Percentiles rank a stretch among this genome's conserved stretches.
phyloP scores from a whole-genome alignment of 2,797 vertebrate genomes.

The Siniperca undulata region DNA sequence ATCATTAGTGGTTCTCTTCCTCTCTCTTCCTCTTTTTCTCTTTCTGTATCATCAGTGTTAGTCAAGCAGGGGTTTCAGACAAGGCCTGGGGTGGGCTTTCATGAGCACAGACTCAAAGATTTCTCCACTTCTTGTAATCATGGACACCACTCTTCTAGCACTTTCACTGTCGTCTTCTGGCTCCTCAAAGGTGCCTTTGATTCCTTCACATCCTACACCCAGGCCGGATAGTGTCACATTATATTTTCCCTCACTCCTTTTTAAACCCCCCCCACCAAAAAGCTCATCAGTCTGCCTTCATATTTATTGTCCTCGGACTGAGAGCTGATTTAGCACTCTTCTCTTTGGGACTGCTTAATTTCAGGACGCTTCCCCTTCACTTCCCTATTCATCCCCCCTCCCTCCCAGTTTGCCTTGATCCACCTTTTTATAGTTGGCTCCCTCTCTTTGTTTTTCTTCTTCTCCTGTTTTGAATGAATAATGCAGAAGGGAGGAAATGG shows the following conservation, averaged over 20 bases:
- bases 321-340: constrained; percentile 70
- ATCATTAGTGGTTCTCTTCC: constrained; percentile 81
- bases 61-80: constrained; percentile 78
- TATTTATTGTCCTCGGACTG: constrained; percentile 58
- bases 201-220: constrained; percentile 77
- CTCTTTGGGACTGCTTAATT: constrained; percentile 55
- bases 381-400: constrained; percentile 33
- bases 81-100: constrained; percentile 82
- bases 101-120: constrained; percentile 83
- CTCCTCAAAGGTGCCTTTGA: constrained; percentile 86
- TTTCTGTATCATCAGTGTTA: constrained; percentile 72
- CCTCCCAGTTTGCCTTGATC: constrained; percentile 68
- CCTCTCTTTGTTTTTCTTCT: constrained; percentile 70
- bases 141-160: constrained; percentile 82
- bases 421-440: constrained; percentile 75
- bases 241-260: constrained; percentile 64
- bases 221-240: constrained; percentile 78
- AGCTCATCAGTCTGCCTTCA: constrained; percentile 67
- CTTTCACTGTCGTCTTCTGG: constrained; percentile 79
- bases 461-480: constrained; percentile 79
- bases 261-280: constrained; percentile 12
- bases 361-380: constrained; percentile 48
- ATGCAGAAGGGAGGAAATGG: constrained; percentile 76
- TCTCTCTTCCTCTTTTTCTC: constrained; percentile 59
- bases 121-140: constrained; percentile 87